These are phyloP conservation scores for Dermochelys coriacea DNA, from an alignment of 2,797 vertebrate species.

Conservation along the genomic window DNA sequence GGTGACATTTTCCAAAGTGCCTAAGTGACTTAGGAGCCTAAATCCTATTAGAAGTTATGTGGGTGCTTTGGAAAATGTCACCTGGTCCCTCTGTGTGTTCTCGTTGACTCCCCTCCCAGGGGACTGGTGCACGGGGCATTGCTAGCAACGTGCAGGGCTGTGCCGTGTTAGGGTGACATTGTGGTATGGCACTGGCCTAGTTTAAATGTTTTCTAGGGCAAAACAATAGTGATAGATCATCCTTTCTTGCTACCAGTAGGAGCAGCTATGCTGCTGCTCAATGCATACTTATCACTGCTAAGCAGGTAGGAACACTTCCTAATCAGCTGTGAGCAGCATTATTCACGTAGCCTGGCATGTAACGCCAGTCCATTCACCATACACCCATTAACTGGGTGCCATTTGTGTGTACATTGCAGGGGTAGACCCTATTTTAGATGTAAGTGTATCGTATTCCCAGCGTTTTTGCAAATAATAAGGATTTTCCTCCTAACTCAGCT, in stretches of 20 bases:
- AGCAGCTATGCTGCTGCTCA: background rate
- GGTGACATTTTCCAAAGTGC: background rate
- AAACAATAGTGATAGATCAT: background rate
- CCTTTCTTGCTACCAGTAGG: background rate
- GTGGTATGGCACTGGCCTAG: conserved; percentile 34
- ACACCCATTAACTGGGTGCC: background rate
- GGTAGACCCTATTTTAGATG: background rate
- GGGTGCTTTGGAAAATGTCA: background rate
- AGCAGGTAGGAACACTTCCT: background rate
- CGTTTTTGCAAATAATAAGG: background rate
- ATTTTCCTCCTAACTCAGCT: background rate
- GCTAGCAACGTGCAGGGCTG: background rate
- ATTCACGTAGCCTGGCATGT: background rate
- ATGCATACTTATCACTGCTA: background rate
- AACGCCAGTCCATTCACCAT: accelerated
- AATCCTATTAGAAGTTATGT: background rate
- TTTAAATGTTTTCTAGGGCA: background rate
- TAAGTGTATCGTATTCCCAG: background rate
- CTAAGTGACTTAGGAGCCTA: background rate
- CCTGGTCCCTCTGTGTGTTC: background rate
- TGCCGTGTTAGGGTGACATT: conserved; percentile 29
- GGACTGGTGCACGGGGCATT: accelerated
- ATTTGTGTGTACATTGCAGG: background rate
- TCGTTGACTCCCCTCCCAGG: background rate
- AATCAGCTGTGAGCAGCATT: accelerated